These are phyloP conservation scores for Mimachlamys varia DNA, from an alignment of 2,888 invertebrate genomes.

Conservation along the genomic window DNA sequence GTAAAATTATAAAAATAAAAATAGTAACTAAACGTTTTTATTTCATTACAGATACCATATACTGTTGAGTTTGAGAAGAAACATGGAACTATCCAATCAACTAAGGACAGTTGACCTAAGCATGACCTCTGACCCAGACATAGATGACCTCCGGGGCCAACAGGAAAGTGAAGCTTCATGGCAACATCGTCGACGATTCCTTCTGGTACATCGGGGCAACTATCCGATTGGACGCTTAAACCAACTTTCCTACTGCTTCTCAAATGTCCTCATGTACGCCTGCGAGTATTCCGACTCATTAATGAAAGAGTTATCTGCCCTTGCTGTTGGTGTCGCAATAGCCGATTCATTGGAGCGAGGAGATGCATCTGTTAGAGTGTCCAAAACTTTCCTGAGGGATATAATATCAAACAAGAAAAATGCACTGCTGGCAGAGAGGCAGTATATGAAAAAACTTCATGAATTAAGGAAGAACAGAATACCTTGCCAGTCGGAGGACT, in stretches of 20 bases:
- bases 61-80: not conserved
- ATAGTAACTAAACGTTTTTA: too few species aligned
- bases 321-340: not conserved
- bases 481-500: not conserved
- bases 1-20: too few species aligned
- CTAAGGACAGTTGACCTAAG: not conserved
- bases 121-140: not conserved
- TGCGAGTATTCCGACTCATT: not conserved
- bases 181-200: conserved; percentile 12
- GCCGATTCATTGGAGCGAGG: not conserved
- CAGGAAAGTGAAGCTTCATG: not conserved
- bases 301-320: conserved; percentile 17
- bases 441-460: not conserved
- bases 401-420: not conserved
- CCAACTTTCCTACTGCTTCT: not conserved
- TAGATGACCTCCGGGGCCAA: conserved; percentile 7
- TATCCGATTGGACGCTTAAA: not conserved
- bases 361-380: not conserved
- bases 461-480: not conserved
- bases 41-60: too few species aligned
- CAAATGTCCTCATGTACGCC: not conserved
- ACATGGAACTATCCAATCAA: not conserved
- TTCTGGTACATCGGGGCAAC: not conserved
- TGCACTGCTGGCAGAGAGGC: not conserved
- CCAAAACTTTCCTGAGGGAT: not conserved